Percentiles rank a stretch among this genome's conserved stretches.
phyloP scores from a whole-genome alignment of 2,797 vertebrate genomes.

The Lithobates pipiens region DNA sequence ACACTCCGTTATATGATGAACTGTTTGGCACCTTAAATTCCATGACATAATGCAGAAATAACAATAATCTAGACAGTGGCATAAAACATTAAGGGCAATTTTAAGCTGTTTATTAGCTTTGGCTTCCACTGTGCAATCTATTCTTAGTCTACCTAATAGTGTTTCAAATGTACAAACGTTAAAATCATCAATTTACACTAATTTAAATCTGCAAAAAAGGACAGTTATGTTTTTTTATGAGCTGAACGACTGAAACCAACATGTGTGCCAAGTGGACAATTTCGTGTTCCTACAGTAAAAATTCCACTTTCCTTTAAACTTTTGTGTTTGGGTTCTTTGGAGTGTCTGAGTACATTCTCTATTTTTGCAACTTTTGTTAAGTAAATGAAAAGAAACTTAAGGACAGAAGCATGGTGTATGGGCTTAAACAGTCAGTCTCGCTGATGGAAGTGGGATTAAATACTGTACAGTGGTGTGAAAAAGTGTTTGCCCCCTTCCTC shows the following conservation, averaged over 20 bases:
- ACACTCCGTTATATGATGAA: constrained; percentile 67
- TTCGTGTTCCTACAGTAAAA: constrained; percentile 34
- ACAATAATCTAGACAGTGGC: constrained; percentile 71
- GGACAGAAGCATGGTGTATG: background rate
- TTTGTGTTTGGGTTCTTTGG: background rate
- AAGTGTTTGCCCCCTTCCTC: too few species aligned
- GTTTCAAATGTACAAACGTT: constrained; percentile 40
- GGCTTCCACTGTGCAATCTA: constrained; percentile 69
- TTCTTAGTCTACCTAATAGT: constrained; percentile 67
- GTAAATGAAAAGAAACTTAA: background rate
- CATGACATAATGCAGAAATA: constrained; percentile 73
- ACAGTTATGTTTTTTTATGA: constrained; percentile 56
- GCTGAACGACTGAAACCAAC: constrained; percentile 46
- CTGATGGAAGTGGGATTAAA: too few species aligned
- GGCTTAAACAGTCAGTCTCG: background rate
- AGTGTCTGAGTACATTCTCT: background rate
- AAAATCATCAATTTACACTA: constrained; percentile 52
- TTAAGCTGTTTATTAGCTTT: constrained; percentile 74
- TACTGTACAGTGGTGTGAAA: too few species aligned
- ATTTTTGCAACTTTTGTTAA: background rate
- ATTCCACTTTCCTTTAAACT: constrained; percentile 10
- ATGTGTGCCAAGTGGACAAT: constrained; percentile 39
- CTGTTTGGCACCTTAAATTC: constrained; percentile 66
- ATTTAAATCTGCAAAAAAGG: constrained; percentile 46
- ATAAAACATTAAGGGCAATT: constrained; percentile 69